These are phyloP conservation scores for Corythoichthys haematopterus DNA, from an alignment of 2,113 vertebrate genomes.

Conservation along the genomic window DNA sequence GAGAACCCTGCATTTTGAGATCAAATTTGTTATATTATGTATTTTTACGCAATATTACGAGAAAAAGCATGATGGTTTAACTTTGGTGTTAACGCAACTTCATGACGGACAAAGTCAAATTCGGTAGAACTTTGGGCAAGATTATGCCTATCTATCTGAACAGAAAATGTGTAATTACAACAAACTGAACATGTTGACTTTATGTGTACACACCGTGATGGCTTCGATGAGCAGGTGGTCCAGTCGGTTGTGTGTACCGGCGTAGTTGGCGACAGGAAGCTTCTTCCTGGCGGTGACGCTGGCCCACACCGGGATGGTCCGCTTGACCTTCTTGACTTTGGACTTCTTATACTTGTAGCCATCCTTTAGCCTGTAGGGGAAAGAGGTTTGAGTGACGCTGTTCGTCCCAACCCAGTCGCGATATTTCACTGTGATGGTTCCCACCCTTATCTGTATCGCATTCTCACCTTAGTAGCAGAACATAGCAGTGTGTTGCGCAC, in stretches of 20 bases:
- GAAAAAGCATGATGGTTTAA: too few relatives aligned
- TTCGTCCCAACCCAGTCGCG: slow-evolving; percentile 30
- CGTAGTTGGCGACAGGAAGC: slow-evolving; percentile 80
- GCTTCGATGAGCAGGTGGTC: slow-evolving; percentile 92
- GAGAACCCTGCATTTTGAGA: too few relatives aligned
- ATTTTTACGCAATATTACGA: too few relatives aligned
- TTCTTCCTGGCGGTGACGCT: slow-evolving; percentile 85
- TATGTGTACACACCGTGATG: slow-evolving; percentile 74
- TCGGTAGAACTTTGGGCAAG: too few relatives aligned
- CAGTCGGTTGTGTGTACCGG: slow-evolving; percentile 87
- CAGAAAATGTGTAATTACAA: neutral
- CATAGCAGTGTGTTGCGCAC: slow-evolving; percentile 72
- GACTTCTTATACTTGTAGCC: slow-evolving; percentile 79
- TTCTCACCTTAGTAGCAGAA: slow-evolving; percentile 71
- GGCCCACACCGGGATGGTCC: slow-evolving; percentile 93
- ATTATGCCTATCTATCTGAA: too few relatives aligned
- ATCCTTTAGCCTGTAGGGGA: slow-evolving; percentile 81
- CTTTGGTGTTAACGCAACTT: too few relatives aligned
- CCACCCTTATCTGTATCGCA: slow-evolving; percentile 62
- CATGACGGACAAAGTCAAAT: too few relatives aligned
- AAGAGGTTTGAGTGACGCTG: slow-evolving; percentile 33
- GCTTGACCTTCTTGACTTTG: slow-evolving; percentile 93
- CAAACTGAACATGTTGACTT: neutral
- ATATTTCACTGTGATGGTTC: slow-evolving; percentile 71
- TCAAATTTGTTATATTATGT: too few relatives aligned